Percentiles rank a stretch among this genome's conserved stretches.
phyloP scores from a whole-genome alignment of 2,113 vertebrate genomes.

The Candoia aspera region DNA sequence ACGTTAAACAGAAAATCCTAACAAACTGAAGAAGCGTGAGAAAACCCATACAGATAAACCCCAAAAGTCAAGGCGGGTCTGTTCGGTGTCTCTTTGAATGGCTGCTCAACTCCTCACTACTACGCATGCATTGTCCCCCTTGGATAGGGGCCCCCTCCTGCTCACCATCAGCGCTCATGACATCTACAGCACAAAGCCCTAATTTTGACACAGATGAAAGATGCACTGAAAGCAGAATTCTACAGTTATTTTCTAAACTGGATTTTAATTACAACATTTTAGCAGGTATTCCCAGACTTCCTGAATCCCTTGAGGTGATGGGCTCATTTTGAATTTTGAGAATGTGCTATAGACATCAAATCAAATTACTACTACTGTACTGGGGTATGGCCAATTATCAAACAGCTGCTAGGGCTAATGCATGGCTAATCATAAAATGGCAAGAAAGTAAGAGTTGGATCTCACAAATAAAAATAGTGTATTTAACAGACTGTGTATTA shows the following conservation, averaged over 20 bases:
- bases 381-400: neutral
- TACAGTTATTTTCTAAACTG: neutral
- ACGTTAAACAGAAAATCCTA: too few species aligned
- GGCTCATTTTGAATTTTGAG: neutral
- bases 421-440: neutral
- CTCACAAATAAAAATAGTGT: neutral
- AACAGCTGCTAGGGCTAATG: neutral
- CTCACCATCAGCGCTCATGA: too few species aligned
- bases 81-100: too few species aligned
- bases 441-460: neutral
- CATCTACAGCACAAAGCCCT: neutral
- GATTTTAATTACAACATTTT: neutral
- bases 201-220: neutral
- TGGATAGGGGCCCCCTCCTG: too few species aligned
- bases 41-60: too few species aligned
- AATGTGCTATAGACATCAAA: neutral
- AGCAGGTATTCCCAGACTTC: neutral
- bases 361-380: neutral
- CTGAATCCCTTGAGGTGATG: neutral
- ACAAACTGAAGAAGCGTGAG: too few species aligned
- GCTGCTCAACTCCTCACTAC: too few species aligned
- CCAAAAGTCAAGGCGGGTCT: too few species aligned
- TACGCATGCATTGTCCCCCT: too few species aligned
- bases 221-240: neutral
- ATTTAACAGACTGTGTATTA: neutral